Base-by-base conservation (phyloP, 2,113 vertebrate genomes). In the Hippopotamus amphibius region DNA sequence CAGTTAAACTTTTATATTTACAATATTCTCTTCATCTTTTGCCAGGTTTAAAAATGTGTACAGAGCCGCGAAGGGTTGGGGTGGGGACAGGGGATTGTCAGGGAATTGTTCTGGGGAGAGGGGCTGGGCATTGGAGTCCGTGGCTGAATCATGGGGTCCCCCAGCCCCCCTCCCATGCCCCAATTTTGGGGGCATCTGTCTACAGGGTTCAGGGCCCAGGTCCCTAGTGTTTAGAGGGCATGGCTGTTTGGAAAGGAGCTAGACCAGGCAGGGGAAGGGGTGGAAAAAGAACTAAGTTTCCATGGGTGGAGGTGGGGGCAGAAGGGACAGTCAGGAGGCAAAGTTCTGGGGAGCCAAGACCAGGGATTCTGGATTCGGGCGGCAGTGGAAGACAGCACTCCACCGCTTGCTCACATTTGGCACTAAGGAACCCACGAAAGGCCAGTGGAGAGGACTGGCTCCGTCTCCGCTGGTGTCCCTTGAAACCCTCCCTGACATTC, bases 21-120 rank as follows among this genome's bases (percentile, higher is more conserved):
- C 98, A 98, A 98, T 98, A 98, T 97, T 98, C 97, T 98, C 97
- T 98, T 98, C 97, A 96, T 98, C 97, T 98, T 98, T 98, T 97
- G 98, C 98, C 98, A 97, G 98, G 97, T 98, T 98, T 98, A 98
- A 98, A 98, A 98, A 98, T 98, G 97, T 98, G 97, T 98, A 98
- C 98, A 98, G 98, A 98, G 97, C 97, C 61, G 97, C 93, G 37
- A 96, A 93, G 96, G 92, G 33, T 96, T 85, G 90, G 95, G 87
- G n/a, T 68, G 7, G 90, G 93, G 80, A 71, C 37, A n/a, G 11
- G 81, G 96, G 94, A 76, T 50, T 41, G 68, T 95, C 37, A n/a
- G 68, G 82, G 69, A 86, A n/a, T 74, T 96, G 76, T 96, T 97
- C 68, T 33, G 71, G 90, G 90, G 96, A 93, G 86, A 96, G 89